phyloP scores from a whole-genome alignment of 2,113 vertebrate genomes.

The Sceloporus tristichus region DNA sequence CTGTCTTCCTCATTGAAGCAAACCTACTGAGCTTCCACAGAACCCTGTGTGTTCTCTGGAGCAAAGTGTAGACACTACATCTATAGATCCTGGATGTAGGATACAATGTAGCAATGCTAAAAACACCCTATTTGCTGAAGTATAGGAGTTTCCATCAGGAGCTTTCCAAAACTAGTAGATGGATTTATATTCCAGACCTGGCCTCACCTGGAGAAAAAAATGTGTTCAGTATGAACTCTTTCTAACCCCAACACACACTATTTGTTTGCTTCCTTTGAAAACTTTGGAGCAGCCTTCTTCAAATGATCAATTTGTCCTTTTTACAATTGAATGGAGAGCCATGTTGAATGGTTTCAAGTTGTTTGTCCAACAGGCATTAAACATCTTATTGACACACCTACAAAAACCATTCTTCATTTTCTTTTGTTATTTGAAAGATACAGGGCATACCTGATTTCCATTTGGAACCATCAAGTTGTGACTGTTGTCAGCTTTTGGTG shows the following conservation, averaged over 20 bases:
- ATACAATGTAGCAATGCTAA: background rate
- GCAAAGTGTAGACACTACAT: background rate
- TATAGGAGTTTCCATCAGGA: background rate
- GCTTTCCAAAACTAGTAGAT: background rate
- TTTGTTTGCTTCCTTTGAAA: constrained; percentile 11
- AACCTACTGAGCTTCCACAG: background rate
- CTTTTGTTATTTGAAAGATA: constrained; percentile 3
- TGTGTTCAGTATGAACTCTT: background rate
- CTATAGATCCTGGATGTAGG: background rate
- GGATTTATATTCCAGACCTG: constrained; percentile 3
- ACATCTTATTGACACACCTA: constrained; percentile 26
- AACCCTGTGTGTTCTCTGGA: background rate
- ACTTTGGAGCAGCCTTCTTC: background rate
- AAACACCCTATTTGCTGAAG: background rate
- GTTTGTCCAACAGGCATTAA: constrained; percentile 24
- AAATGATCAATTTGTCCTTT: constrained; percentile 26
- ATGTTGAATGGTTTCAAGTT: background rate
- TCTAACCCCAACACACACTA: background rate
- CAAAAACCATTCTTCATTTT: background rate
- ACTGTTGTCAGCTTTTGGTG: background rate
- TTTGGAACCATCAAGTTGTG: background rate
- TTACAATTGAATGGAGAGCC: constrained; percentile 19
- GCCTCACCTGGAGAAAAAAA: background rate
- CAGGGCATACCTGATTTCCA: constrained; percentile 6
- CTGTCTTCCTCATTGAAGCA: background rate